Base-by-base conservation (phyloP, 2,797 vertebrate genomes). In the Limnodromus scolopaceus region DNA sequence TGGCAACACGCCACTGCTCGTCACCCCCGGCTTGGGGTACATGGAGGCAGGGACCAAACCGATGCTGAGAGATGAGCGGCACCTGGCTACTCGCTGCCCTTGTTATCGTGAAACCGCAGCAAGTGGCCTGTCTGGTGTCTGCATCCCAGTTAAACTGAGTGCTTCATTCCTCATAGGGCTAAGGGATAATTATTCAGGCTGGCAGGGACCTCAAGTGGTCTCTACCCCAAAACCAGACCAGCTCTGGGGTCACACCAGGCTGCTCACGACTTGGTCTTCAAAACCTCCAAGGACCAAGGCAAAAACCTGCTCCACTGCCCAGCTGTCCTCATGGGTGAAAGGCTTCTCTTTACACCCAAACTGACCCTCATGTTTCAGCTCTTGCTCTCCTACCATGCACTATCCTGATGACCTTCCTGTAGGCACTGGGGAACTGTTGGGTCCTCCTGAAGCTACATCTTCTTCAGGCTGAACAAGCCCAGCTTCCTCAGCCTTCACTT, bases 1-100 rank as follows among this genome's bases (percentile, higher is more conserved):
- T 4, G 6, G 36, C 23, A 51, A n/a, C 22, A 57, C 28, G 18
- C 12, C 3, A 2, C 17, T 64, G 58, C n/a, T 89, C 27, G 16
- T 45, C 49, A 23, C 53, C 38, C 24, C 28, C 38, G 34, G 5
- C 15, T 7, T 6, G 16, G n/a, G 28, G 13, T 39, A 39, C 1
- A 0, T 3, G 18, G n/a, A 77, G 45, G 16, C 49, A 89, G 20
- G n/a, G 41, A 68, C 27, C 0, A 5, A 74, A 74, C 0, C 0
- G 1, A 39, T 57, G 30, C 38, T 39, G 48, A 84, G 41, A 70
- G 32, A 36, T 0, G 0, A 70, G 38, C 1, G 16, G 19, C 28
- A 61, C 18, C 25, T 1, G 4, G 8, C 34, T 23, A 7, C 41
- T 72, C 4, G 7, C 30, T 74, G 41, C 19, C 46, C 23, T 86